phyloP scores from a whole-genome alignment of 2,113 vertebrate genomes.

The Colistium nudipinnis region DNA sequence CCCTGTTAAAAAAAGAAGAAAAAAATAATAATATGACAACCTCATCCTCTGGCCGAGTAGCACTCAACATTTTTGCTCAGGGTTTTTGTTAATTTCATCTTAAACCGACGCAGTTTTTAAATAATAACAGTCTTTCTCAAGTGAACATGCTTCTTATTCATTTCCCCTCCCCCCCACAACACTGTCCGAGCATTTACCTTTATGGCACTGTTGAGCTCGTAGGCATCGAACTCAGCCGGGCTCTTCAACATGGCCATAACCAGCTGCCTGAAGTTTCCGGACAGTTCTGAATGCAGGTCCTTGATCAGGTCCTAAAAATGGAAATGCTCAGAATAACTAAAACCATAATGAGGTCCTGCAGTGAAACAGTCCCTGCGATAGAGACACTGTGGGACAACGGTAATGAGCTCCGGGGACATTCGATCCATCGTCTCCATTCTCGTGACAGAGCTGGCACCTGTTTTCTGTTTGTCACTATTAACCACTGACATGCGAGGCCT shows the following conservation, averaged over 20 bases:
- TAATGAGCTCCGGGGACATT: conserved; percentile 46
- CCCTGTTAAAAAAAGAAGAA: conserved; percentile 81
- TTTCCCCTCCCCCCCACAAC: too few species aligned
- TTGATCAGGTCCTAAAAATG: conserved; percentile 92
- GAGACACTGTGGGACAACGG: conserved; percentile 6
- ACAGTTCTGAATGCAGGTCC: conserved; percentile 95
- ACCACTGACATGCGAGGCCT: neutral
- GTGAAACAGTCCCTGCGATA: neutral
- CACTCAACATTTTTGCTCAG: neutral
- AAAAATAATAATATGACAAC: conserved; percentile 13
- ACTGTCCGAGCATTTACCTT: conserved; percentile 82
- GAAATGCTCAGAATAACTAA: conserved; percentile 45
- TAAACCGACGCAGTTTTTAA: neutral
- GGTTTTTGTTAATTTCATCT: neutral
- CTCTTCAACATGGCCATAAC: conserved; percentile 92
- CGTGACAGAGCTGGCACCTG: conserved; percentile 49
- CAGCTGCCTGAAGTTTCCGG: conserved; percentile 94
- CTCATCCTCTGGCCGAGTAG: neutral
- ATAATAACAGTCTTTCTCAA: neutral
- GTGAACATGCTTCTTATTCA: neutral
- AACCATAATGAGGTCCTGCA: conserved; percentile 11
- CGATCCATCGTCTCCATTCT: conserved; percentile 29
- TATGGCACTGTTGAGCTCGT: conserved; percentile 91
- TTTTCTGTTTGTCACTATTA: conserved; percentile 30
- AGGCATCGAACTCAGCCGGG: conserved; percentile 85